Base-by-base conservation (phyloP, 1,140 invertebrate species). In the Galleria mellonella region DNA sequence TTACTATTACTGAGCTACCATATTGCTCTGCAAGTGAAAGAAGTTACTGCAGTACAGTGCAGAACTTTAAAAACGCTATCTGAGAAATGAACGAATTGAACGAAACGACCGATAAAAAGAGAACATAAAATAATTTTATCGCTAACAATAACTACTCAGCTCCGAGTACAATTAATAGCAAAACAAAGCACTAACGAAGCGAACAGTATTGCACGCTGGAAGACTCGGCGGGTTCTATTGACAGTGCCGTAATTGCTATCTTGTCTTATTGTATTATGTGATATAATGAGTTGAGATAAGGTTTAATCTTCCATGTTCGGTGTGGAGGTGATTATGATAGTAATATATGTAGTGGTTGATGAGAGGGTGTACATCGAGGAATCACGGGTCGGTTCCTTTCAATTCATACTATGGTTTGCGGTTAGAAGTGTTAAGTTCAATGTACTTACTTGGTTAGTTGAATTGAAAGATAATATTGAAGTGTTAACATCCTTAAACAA, bases 371-470 rank as follows among this genome's bases (percentile, higher is more conserved):
- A 44, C 40, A 46, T 23, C 17, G 17, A 67, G 70, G 52, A 68
- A 62, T 60, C 63, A 73, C 56, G 60, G 62, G 50, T 55, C 57
- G 59, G 63, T 66, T 61, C 62, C 32, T 70, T 70, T 68, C 56
- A 76, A 73, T 69, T 73, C 70, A 68, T 67, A 60, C 57, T 52
- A 42, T 56, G 57, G 63, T 65, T 60, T 61, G 60, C 44, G 62
- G 60, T 66, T 63, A 45, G 53, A 54, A 55, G 43, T 55, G 55
- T 50, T 47, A 43, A 47, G 48, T 55, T 59, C 46, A 32, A 48
- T 51, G 52, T 56, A 56, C 55, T 47, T 43, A 1, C 10, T 5
- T 17, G 15, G 17, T 23, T 2, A 3, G 17, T 23, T 23, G 2
- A 23, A 23, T 3, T 23, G 17, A 23, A 23, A 23, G 2, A 2